Base-by-base conservation (phyloP, 2,113 vertebrate species). In the Etia nguti region DNA sequence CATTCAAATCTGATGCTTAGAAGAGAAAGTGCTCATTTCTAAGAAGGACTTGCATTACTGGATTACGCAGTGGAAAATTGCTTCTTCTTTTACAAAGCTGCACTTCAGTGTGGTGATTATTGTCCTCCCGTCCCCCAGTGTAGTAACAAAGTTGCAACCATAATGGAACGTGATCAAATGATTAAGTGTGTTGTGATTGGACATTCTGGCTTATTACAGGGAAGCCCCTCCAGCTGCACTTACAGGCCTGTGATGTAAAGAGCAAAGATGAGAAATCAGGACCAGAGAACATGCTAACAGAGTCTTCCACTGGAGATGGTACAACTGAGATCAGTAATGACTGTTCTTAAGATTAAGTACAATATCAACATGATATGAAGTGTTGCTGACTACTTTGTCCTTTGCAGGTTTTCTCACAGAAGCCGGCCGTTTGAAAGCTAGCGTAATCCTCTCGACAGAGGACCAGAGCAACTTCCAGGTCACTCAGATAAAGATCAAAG, bases 251-350 rank as follows among this genome's bases (percentile, higher is more conserved):
- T 93, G 98, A 99, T 87, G 98, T 98, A 4, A 99, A 99, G 93
- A 98, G 98, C 31, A 99, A 99, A 93, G 99, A 99, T 89, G 98
- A 99, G 81, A 99, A 99, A 87, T 98, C 98, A 2, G 99, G 98
- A 41, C 98, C 99, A 12, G 98, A 99, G 95, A 99, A 98, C 93
- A 97, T 99, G 89, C 96, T 99, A 9, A 94, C 95, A 5, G 97
- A 99, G 52, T 96, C 97, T 0, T 96, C 97, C 95, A 97, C 97
- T 6, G 98, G 98, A 77, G 99, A 99, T 5, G 99, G 99, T 99
- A 96, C 93, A 12, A 6, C 73, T 65, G 26, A 82, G 6, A 79
- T 1, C n/a, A 65, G 31, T 56, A 24, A 10, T 20, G 22, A 10
- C 29, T 16, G 3, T 29, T 36, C 4, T 34, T 80, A 9, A 34